Conservation (phyloP, 2,888 invertebrate species). For the Lasioglossum oenotherae region DNA sequence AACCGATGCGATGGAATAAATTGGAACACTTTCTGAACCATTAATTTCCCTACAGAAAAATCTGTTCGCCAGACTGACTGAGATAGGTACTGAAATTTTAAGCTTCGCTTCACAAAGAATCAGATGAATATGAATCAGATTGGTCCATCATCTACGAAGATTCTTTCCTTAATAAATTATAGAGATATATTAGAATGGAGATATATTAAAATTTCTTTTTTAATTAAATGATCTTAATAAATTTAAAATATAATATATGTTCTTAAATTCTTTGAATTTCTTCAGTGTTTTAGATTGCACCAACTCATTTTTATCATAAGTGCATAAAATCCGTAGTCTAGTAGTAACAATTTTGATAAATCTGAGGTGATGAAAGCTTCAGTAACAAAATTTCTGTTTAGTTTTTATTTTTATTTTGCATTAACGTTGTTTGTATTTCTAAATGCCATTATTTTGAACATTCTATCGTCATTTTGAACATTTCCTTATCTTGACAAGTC, state of each 20-base stretch:
- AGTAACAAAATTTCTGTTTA: not conserved
- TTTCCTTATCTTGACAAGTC: not conserved
- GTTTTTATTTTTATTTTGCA: not conserved
- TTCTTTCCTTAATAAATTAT: no score
- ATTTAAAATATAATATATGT: not conserved
- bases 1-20: not conserved
- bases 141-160: not conserved
- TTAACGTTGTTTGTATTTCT: not conserved
- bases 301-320: not conserved
- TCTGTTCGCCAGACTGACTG: not conserved
- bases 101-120: not conserved
- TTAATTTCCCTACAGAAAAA: slow-evolving; percentile 1
- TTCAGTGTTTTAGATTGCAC: not conserved
- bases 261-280: not conserved
- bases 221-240: not conserved
- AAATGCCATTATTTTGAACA: no score
- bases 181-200: no score
- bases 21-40: slow-evolving; percentile 1
- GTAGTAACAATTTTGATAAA: not conserved
- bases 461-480: not conserved
- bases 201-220: not conserved
- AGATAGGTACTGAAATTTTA: not conserved
- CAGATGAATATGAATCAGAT: not conserved
- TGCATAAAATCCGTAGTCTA: not conserved
- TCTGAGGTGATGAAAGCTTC: not conserved